Conservation (phyloP, 2,888 invertebrate species). For the Apoda limacodes region DNA sequence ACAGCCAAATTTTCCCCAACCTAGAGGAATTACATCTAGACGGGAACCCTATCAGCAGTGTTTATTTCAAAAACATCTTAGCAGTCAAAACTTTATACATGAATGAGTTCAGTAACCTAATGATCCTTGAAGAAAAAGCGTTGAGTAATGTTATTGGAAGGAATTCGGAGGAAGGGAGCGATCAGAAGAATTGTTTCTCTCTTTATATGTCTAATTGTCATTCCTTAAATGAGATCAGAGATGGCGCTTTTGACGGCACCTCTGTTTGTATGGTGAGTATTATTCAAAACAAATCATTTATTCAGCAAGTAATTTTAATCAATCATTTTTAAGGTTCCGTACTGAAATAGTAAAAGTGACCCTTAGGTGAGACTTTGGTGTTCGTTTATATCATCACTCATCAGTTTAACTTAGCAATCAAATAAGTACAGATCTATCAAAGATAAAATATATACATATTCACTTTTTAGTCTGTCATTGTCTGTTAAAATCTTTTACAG, state of each 20-base stretch:
- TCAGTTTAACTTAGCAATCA: no score
- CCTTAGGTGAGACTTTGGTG: neutral
- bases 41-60: conserved; percentile 57
- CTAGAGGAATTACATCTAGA: conserved; percentile 61
- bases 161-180: conserved; percentile 29
- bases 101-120: conserved; percentile 42
- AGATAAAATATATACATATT: no score
- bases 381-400: no score
- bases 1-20: conserved; percentile 48
- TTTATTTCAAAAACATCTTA: conserved; percentile 59
- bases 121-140: conserved; percentile 47
- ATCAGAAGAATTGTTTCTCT: conserved; percentile 47
- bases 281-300: conserved; percentile 1
- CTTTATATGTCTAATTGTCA: conserved; percentile 59
- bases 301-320: neutral
- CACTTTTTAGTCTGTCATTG: no score
- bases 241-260: conserved; percentile 59
- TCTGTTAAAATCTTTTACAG: no score
- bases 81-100: conserved; percentile 51
- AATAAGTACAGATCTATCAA: no score
- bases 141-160: conserved; percentile 60
- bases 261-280: conserved; percentile 64
- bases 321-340: conserved; percentile 1
- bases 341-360: neutral
- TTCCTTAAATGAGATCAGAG: conserved; percentile 42